A percentile compares a stretch with the other conserved stretches of the same genome.
Evolutionary conservation across 2,113 vertebrate genomes (phyloP).

Genomic region (Geococcyx californianus): DNA sequence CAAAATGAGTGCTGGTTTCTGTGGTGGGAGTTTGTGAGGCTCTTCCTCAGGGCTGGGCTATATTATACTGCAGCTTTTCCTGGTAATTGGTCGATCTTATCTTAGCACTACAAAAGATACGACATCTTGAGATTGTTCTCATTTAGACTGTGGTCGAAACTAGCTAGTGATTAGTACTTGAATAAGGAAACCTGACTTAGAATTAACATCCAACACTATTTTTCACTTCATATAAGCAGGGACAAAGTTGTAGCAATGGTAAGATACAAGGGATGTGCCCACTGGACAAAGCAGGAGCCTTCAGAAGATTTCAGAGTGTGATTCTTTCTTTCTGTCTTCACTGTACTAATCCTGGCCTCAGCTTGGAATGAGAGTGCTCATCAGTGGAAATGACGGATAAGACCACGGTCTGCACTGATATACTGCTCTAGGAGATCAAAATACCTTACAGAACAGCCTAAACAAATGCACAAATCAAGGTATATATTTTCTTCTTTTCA

Average conservation of each 20-base stretch:
- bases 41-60: neutral
- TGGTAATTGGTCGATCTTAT: neutral
- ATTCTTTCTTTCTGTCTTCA: neutral
- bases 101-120: neutral
- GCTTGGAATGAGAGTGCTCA: neutral
- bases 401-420: neutral
- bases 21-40: neutral
- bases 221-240: neutral
- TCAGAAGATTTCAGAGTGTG: neutral
- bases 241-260: neutral
- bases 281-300: neutral
- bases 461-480: neutral
- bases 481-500: neutral
- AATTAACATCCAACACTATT: neutral
- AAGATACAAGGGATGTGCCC: neutral
- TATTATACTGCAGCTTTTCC: neutral
- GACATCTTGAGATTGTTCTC: neutral
- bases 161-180: neutral
- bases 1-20: neutral
- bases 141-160: neutral
- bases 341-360: neutral
- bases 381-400: neutral
- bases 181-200: neutral
- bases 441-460: neutral
- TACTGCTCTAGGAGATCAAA: neutral